Base-by-base conservation (phyloP, 2,113 vertebrate genomes). In the Albula glossodonta region DNA sequence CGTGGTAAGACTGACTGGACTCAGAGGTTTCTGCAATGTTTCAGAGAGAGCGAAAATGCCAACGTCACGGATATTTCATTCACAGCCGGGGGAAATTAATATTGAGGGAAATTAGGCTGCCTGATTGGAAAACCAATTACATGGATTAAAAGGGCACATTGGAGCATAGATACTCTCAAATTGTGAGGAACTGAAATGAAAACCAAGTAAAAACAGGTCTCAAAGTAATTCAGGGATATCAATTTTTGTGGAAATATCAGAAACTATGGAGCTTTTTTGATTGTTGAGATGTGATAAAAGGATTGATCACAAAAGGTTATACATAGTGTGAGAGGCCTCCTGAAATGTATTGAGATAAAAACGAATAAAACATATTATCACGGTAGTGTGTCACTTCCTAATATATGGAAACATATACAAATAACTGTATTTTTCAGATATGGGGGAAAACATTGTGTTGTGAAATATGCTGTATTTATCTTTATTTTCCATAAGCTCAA, bases 41-140 rank as follows among this genome's bases (percentile, higher is more conserved):
- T 4, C 41, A 15, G 25, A 80, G 41, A 52, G 19, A 12, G 51
- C 3, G 19, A 82, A 56, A 25, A 11, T 10, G 2, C 51, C 51
- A 50, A 53, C 51, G 51, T 53, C 51, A 53, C n/a, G 70, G 51
- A 82, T 51, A 15, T 82, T 82, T 82, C n/a, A 25, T 50, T 85
- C 52, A 12, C 84, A 85, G 31, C 51, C 5, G 53, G 53, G 10
- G 53, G 53, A 84, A 53, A 82, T 51, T 25, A 53, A 19, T 56
- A 25, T 9, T 78, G 49, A 84, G 31, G 49, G 50, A 48, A 84
- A 19, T 51, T 12, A 31, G 12, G 51, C 49, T 51, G 50, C 66
- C 50, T 53, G 31, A 78, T 48, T 15, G 22, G 50, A 78, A 51
- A 25, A 53, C n/a, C 50, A 74, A 84, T 52, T 56, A 41, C n/a